Evolutionary conservation across 92 coral and sea anemone genomes (phyloP), one percentile per base, ranked within the genome.

Genomic region (Palythoa caribaeorum): DNA sequence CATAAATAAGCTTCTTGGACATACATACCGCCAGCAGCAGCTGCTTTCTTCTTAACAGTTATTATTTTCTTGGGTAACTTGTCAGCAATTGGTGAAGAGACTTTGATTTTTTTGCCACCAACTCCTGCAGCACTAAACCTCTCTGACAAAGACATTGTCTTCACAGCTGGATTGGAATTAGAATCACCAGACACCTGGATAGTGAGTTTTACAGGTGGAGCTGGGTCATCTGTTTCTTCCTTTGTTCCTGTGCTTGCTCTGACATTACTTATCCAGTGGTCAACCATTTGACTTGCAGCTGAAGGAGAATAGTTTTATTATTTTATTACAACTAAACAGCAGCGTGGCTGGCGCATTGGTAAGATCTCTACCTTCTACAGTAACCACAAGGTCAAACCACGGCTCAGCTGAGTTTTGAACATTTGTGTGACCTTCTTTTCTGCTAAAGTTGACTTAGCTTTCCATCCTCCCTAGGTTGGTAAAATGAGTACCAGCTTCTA

Each of bases 281-380:
- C 98, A 48, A 95, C 98, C 98, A 95, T 93, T 47, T 94, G 96
- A 77, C 93, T 93, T 53, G 96, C 96, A 80, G 98, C 98, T 93
- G 66, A 38, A 72, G 3, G 36, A 17, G 73, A 60, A 15, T 3
- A 17, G 6, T n/a, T 63, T 19, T 8, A 17, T 63, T 16, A 63
- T 15, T 16, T 6, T 19, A 15, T 63, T 11, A 14, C 66, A 14
- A 59, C 5, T 13, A 13, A 59, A 14, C 28, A 28, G 28, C 28
- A 28, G 28, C 28, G 28, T 28, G 28, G 28, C 28, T 28, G 28
- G 28, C 0, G 28, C 28, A 28, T 28, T 28, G 28, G 28, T 28
- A 28, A 28, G 28, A 28, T 28, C 28, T 28, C 28, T 28, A 28
- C 28, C 28, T 28, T 28, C 28, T 28, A 28, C 28, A 28, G 28